Percentiles rank a stretch among this genome's conserved stretches.
Conservation (phyloP, 2,113 vertebrate species). For the Triplophysa dalaica region DNA sequence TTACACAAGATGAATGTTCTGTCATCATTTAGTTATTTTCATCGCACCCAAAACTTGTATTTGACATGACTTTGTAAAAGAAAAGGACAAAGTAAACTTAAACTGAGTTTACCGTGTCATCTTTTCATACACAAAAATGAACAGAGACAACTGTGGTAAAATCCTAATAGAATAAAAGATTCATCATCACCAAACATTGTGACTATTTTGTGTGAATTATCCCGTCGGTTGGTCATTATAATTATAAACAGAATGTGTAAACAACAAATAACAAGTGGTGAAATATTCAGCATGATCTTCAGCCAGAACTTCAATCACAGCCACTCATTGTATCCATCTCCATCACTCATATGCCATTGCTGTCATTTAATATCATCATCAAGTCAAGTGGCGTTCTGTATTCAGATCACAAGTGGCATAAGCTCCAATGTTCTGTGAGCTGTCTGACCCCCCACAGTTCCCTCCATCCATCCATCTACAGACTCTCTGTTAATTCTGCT, state of each 20-base stretch:
- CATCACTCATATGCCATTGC: conserved; percentile 37
- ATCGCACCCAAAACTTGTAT: too few relatives aligned
- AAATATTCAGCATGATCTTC: background rate
- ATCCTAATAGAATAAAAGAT: too few relatives aligned
- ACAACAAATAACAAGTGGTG: background rate
- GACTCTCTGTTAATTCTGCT: conserved; percentile 41
- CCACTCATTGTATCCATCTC: conserved; percentile 17
- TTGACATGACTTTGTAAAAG: too few relatives aligned
- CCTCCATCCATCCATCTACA: conserved; percentile 48
- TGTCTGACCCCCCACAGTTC: conserved; percentile 43
- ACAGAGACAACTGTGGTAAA: too few relatives aligned
- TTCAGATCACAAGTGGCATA: conserved; percentile 32
- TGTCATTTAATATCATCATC: conserved; percentile 43
- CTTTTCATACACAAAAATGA: too few relatives aligned
- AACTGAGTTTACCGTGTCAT: too few relatives aligned
- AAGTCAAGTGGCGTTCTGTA: conserved; percentile 35
- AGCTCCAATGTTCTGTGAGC: conserved; percentile 10
- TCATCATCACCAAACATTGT: too few relatives aligned
- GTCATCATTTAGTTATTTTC: too few relatives aligned
- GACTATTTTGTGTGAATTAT: too few relatives aligned
- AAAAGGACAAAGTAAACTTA: too few relatives aligned
- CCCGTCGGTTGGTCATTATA: too few relatives aligned
- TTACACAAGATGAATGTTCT: too few relatives aligned
- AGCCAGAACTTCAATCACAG: background rate
- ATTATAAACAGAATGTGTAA: background rate